phyloP scores from a whole-genome alignment of 2,888 invertebrate genomes.

The Cantharis rustica region DNA sequence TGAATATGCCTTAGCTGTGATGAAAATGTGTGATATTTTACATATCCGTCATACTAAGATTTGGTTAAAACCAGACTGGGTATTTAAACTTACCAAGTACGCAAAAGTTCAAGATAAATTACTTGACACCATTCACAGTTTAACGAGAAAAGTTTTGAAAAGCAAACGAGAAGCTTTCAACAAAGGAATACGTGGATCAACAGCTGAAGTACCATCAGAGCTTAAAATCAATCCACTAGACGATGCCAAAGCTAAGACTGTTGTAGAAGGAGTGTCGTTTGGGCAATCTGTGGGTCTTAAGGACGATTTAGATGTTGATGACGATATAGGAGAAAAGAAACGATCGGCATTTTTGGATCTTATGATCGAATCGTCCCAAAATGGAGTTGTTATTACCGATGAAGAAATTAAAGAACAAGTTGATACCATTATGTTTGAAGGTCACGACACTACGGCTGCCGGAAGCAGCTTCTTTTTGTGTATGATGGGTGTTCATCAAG shows the following conservation, averaged over 20 bases:
- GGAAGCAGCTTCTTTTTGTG: constrained; percentile 87
- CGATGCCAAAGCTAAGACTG: constrained; percentile 51
- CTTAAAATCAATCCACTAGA: constrained; percentile 48
- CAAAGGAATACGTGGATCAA: constrained; percentile 57
- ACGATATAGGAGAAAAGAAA: constrained; percentile 82
- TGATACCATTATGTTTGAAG: constrained; percentile 89
- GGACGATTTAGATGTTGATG: constrained; percentile 82
- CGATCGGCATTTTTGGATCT: constrained; percentile 87
- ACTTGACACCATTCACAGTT: constrained; percentile 75
- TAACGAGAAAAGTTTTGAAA: constrained; percentile 75
- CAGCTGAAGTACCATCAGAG: constrained; percentile 49
- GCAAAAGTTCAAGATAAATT: constrained; percentile 74
- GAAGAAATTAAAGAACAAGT: constrained; percentile 86
- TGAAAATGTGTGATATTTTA: constrained; percentile 88
- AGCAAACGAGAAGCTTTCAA: constrained; percentile 65
- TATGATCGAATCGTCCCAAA: constrained; percentile 82
- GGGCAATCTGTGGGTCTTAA: constrained; percentile 62
- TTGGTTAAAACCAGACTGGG: constrained; percentile 76
- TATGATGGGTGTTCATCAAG: constrained; percentile 78
- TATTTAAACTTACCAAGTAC: constrained; percentile 77
- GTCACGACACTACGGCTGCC: constrained; percentile 84
- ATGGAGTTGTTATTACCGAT: constrained; percentile 73
- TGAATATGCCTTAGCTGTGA: constrained; percentile 86
- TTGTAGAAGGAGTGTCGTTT: constrained; percentile 68
- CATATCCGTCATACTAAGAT: constrained; percentile 81